Evolutionary conservation across 2,113 vertebrate species (phyloP).

Genomic region (Notiomystis cincta): DNA sequence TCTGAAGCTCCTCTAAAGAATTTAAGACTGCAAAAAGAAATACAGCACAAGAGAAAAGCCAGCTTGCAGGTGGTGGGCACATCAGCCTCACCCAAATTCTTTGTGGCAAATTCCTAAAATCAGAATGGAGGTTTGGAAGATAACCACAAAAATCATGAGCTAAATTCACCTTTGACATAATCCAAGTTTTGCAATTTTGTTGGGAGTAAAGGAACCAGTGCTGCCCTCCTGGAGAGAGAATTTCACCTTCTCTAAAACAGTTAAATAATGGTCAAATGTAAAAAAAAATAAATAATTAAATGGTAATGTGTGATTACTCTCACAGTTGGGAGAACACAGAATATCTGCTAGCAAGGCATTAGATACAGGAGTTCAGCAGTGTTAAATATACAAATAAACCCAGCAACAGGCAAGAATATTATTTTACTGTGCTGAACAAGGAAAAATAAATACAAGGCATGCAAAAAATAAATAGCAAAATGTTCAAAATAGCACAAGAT

Average conservation of each 20-base stretch:
- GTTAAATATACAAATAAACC: constrained; percentile 14
- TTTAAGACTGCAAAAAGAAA: neutral
- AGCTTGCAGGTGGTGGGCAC: neutral
- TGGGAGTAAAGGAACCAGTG: neutral
- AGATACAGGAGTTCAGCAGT: neutral
- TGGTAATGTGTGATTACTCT: neutral
- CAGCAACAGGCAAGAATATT: neutral
- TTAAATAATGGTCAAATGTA: neutral
- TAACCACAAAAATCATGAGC: neutral
- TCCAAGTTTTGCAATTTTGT: neutral
- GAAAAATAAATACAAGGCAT: neutral
- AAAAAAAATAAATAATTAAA: neutral
- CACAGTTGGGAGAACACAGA: neutral
- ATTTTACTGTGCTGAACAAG: neutral
- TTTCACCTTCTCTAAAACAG: neutral
- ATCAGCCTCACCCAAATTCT: neutral
- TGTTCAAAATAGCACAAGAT: neutral
- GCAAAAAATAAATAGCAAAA: neutral
- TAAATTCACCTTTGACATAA: neutral
- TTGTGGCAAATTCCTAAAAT: neutral
- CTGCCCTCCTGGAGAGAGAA: neutral
- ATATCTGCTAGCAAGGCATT: neutral
- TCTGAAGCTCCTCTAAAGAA: neutral
- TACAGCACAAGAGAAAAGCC: neutral
- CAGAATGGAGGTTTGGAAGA: neutral